Percentiles rank a stretch among this genome's conserved stretches.
Conservation (phyloP, 2,888 invertebrate species). For the Pollenia labialis region DNA sequence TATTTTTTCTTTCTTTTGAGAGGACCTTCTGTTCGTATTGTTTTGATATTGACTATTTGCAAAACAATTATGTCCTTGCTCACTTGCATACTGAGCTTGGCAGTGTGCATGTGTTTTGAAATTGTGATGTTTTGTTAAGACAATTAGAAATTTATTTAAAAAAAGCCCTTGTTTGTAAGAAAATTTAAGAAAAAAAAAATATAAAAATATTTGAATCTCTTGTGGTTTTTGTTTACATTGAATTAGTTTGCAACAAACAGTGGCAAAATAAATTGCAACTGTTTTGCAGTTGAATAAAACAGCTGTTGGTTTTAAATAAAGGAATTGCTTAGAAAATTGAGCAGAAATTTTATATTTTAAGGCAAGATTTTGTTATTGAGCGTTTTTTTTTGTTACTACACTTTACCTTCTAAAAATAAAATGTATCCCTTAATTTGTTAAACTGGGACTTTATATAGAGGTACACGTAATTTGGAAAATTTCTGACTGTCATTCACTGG, state of each 20-base stretch:
- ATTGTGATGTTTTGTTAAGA: conserved; percentile 14
- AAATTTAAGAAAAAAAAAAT: not conserved
- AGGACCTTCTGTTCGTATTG: conserved; percentile 41
- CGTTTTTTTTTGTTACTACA: no score
- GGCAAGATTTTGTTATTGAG: no score
- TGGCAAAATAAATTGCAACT: conserved; percentile 43
- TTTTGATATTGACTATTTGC: conserved; percentile 52
- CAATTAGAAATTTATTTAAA: conserved; percentile 62
- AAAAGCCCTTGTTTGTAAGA: conserved; percentile 32
- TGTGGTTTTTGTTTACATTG: conserved; percentile 34
- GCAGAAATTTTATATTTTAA: not conserved
- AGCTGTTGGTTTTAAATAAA: conserved; percentile 16
- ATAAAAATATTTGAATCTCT: conserved; percentile 41
- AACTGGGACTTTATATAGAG: no score
- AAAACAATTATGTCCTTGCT: conserved; percentile 60
- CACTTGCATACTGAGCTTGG: conserved; percentile 13
- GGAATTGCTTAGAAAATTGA: not conserved
- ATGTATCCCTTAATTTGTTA: no score
- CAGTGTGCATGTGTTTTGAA: conserved; percentile 3
- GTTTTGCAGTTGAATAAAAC: not conserved
- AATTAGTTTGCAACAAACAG: conserved; percentile 1
- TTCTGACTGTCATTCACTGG: no score
- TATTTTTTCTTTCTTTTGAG: conserved; percentile 2
- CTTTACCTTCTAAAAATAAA: no score
- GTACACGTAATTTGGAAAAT: no score